Evolutionary conservation across 1,140 invertebrate species (phyloP).

Genomic region (Schlechtendalia chinensis): DNA sequence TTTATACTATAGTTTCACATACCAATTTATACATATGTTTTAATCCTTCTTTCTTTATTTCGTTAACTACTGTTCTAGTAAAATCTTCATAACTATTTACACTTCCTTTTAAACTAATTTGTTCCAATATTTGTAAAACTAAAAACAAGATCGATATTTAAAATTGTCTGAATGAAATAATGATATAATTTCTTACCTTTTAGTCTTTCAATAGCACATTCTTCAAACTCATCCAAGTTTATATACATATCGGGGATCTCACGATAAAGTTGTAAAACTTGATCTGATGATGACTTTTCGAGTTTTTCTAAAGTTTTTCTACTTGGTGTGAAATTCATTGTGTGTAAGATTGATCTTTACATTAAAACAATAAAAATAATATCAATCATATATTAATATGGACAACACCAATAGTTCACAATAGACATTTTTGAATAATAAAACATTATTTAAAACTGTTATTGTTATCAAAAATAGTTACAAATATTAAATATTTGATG

Average conservation of each 20-base stretch:
- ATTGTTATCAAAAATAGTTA: no score
- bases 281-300: conserved; percentile 60
- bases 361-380: background rate
- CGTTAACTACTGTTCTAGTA: conserved; percentile 66
- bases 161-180: background rate
- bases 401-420: no score
- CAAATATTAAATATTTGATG: no score
- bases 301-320: conserved; percentile 8
- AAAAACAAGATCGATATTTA: conserved; percentile 36
- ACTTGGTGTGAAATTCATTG: conserved; percentile 40
- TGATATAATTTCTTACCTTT: conserved; percentile 61
- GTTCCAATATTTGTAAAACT: conserved; percentile 73
- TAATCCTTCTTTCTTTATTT: conserved; percentile 70
- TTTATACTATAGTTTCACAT: conserved; percentile 49
- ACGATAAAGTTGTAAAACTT: conserved; percentile 77
- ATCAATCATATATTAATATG: background rate
- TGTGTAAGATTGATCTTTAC: background rate
- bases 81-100: conserved; percentile 69
- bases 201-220: conserved; percentile 78
- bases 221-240: conserved; percentile 81
- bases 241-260: conserved; percentile 73
- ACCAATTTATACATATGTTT: conserved; percentile 61
- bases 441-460: no score
- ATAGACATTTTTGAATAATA: no score
- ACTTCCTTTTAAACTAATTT: conserved; percentile 64